Percentiles rank a stretch among this genome's conserved stretches.
Evolutionary conservation across 1,140 invertebrate genomes (phyloP).

Genomic region (Apolygus lucorum): DNA sequence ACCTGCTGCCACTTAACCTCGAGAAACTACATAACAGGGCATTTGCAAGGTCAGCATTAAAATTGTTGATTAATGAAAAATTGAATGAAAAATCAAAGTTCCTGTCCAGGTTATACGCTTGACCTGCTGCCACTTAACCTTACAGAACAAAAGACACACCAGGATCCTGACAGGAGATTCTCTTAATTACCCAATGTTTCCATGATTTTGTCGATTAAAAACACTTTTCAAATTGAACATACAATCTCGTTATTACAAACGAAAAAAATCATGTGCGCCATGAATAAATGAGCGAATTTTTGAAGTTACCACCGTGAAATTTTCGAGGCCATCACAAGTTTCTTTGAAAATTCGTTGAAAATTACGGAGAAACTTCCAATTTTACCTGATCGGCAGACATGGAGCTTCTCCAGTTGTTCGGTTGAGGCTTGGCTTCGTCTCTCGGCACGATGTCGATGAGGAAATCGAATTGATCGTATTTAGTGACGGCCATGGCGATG

Average conservation of each 20-base stretch:
- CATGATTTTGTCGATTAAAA: not conserved
- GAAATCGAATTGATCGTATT: constrained; percentile 99
- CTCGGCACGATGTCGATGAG: constrained; percentile 98
- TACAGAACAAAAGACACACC: no score
- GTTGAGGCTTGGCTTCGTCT: constrained; percentile 79
- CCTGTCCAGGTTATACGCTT: no score
- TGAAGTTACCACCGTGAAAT: not conserved
- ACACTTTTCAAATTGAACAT: not conserved
- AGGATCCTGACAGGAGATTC: no score
- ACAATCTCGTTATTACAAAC: not conserved
- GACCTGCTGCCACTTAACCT: no score
- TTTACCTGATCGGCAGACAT: constrained; percentile 51
- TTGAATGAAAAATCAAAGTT: no score
- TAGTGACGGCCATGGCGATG: constrained; percentile 95
- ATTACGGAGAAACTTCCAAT: constrained; percentile 20
- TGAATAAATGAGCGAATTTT: not conserved
- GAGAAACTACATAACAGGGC: no score
- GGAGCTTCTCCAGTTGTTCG: constrained; percentile 46
- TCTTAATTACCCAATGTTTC: not conserved
- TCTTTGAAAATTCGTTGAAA: constrained; percentile 26
- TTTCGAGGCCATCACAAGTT: not conserved
- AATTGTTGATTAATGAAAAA: no score
- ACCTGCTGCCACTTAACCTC: no score
- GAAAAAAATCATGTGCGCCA: not conserved
- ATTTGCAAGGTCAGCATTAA: no score